These are phyloP conservation scores for Drosophila pectinifera DNA, from an alignment of 1,140 invertebrate genomes.

Conservation along the genomic window DNA sequence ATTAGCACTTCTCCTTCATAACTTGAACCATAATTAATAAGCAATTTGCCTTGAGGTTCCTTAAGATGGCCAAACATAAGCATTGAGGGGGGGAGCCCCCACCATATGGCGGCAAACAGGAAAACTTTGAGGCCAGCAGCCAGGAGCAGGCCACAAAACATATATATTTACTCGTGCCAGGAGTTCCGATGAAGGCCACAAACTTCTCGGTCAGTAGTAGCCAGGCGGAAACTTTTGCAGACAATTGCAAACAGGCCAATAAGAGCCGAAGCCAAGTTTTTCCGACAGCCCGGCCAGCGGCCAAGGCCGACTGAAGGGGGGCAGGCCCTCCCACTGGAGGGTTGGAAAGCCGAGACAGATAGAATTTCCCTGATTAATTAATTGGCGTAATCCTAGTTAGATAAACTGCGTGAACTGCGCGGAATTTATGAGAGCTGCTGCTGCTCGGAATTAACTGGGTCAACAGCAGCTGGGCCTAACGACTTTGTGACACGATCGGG, in stretches of 20 bases:
- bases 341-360: constrained; percentile 17
- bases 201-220: constrained; percentile 45
- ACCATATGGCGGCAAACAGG: constrained; percentile 14
- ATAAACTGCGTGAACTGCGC: constrained; percentile 68
- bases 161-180: constrained; percentile 23
- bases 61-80: constrained; percentile 1
- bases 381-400: constrained; percentile 70
- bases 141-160: constrained; percentile 40
- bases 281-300: constrained; percentile 18
- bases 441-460: constrained; percentile 44
- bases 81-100: background rate
- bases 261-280: constrained; percentile 38
- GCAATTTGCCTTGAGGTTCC: constrained; percentile 28
- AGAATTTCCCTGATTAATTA: constrained; percentile 66
- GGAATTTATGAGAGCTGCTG: constrained; percentile 52
- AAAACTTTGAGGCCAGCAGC: constrained; percentile 41
- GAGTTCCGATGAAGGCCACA: constrained; percentile 21
- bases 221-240: constrained; percentile 42
- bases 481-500: constrained; percentile 38
- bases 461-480: constrained; percentile 64
- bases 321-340: background rate
- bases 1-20: background rate
- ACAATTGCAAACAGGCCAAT: constrained; percentile 43
- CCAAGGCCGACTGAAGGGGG: constrained; percentile 40
- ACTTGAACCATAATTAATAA: constrained; percentile 37